A percentile compares a stretch with the other conserved stretches of the same genome.
Conservation (phyloP, 2,888 invertebrate genomes). For the Cephus pulcher region DNA sequence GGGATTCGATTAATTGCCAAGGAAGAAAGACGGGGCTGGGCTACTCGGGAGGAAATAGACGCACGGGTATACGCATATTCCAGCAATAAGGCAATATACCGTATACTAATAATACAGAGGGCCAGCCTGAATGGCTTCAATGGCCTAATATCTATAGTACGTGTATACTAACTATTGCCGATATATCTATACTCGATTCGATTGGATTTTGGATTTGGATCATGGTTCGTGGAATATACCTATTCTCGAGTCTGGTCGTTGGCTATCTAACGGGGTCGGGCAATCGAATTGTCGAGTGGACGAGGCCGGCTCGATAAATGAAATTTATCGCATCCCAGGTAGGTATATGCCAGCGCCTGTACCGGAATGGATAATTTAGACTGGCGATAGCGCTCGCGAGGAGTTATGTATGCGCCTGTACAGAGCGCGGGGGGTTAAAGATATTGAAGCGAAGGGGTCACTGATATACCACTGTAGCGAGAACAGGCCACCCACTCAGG, state of each 20-base stretch:
- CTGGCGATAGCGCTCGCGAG: slow-evolving; percentile 12
- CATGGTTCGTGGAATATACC: neutral
- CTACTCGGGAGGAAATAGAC: neutral
- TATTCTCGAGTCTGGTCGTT: neutral
- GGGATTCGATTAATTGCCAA: neutral
- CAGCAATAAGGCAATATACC: neutral
- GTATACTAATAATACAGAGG: neutral
- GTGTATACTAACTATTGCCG: neutral
- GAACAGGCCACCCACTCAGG: neutral
- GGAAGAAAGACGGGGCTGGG: neutral
- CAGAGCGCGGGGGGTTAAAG: slow-evolving; percentile 11
- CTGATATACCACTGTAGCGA: neutral
- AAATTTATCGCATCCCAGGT: slow-evolving; percentile 40
- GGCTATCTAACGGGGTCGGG: slow-evolving; percentile 4
- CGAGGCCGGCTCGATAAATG: slow-evolving; percentile 38
- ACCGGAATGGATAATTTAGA: neutral
- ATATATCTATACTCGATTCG: neutral
- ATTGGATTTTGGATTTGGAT: neutral
- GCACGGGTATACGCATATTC: neutral
- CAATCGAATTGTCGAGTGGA: slow-evolving; percentile 27
- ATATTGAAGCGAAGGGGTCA: neutral
- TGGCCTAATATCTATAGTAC: neutral
- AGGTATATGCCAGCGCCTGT: slow-evolving; percentile 17
- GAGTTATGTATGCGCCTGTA: slow-evolving; percentile 19
- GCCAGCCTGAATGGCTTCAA: neutral